Evolutionary conservation across 2,888 invertebrate species (phyloP).

Genomic region (Lochmaea capreae): DNA sequence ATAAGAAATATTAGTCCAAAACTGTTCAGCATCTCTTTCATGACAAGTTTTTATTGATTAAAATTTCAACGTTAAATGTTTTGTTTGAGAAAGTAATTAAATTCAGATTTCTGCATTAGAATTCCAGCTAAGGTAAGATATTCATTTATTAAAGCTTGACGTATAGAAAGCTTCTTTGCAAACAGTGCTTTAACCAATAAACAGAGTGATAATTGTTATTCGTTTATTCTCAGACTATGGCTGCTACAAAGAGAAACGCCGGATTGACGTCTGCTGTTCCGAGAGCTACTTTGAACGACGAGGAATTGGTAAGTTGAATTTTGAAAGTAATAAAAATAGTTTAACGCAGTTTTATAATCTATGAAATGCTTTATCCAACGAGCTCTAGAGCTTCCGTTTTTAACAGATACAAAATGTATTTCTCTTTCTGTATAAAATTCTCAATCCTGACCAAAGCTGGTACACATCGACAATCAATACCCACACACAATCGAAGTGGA

Average conservation of each 20-base stretch:
- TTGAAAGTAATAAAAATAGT: not conserved
- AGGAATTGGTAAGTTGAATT: conserved; percentile 89
- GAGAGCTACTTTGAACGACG: conserved; percentile 96
- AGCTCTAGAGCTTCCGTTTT: no score
- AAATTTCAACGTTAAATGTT: no score
- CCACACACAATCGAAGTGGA: no score
- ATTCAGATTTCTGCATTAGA: not conserved
- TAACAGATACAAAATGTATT: no score
- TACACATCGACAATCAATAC: no score
- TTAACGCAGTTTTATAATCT: not conserved
- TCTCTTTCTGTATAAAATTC: no score
- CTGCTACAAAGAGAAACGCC: conserved; percentile 96
- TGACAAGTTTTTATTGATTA: no score
- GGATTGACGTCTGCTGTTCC: conserved; percentile 97
- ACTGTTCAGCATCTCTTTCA: no score
- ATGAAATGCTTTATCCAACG: no score
- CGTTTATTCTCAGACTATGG: conserved; percentile 90
- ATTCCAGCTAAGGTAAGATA: not conserved
- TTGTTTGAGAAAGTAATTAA: no score
- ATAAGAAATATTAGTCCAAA: no score
- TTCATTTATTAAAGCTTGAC: not conserved
- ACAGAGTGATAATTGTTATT: not conserved
- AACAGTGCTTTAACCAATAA: conserved; percentile 9
- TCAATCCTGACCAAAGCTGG: no score
- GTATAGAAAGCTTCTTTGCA: conserved; percentile 14